Conservation (phyloP, 1,140 invertebrate species). For the Anastrepha obliqua region DNA sequence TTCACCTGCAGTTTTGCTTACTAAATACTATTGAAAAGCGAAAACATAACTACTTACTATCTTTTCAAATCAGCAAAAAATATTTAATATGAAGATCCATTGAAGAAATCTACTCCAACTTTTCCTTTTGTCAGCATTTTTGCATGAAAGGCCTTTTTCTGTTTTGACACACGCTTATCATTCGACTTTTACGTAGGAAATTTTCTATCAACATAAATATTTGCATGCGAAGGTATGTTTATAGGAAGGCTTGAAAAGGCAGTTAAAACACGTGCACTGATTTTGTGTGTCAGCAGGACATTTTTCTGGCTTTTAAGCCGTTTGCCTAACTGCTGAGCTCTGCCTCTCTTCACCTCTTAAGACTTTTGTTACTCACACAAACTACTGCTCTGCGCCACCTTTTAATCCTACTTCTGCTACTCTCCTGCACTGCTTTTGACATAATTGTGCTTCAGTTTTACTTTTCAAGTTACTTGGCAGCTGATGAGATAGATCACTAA, state of each 20-base stretch:
- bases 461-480: neutral
- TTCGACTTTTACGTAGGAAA: neutral
- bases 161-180: neutral
- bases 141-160: neutral
- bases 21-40: neutral
- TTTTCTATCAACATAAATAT: neutral
- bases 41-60: neutral
- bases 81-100: neutral
- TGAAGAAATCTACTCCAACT: neutral
- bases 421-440: neutral
- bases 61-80: too few relatives aligned
- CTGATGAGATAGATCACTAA: neutral
- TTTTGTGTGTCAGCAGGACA: slow-evolving; percentile 18
- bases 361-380: neutral
- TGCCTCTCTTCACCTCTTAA: neutral
- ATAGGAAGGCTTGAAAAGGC: neutral
- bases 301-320: neutral
- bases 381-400: neutral
- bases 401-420: neutral
- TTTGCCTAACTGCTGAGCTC: neutral
- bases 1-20: neutral
- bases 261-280: slow-evolving; percentile 16
- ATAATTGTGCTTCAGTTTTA: neutral
- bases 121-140: slow-evolving; percentile 24
- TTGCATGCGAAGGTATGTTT: too few relatives aligned